A percentile compares a stretch with the other conserved stretches of the same genome.
These are phyloP conservation scores for Crypturellus tataupa DNA, from an alignment of 2,797 vertebrate genomes.

Conservation along the genomic window DNA sequence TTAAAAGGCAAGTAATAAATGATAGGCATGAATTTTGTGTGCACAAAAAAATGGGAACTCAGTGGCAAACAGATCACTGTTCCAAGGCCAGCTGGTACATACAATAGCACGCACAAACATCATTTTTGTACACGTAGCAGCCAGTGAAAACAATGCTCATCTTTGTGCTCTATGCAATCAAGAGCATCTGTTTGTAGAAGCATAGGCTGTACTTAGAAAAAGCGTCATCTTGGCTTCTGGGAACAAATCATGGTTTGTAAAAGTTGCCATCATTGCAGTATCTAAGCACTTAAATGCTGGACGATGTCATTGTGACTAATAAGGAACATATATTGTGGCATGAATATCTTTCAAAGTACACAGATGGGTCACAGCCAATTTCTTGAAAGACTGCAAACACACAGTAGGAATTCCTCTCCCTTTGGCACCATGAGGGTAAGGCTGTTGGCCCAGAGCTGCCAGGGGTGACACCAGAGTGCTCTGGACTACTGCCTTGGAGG, in stretches of 20 bases:
- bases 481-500: background rate
- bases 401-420: background rate
- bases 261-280: background rate
- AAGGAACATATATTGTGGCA: background rate
- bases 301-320: background rate
- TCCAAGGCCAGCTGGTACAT: background rate
- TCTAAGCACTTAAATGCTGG: background rate
- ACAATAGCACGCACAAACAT: background rate
- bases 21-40: background rate
- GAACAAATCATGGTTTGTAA: background rate
- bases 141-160: background rate
- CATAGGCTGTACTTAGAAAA: background rate
- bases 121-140: background rate
- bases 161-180: background rate
- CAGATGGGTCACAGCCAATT: background rate
- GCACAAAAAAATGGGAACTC: background rate
- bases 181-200: background rate
- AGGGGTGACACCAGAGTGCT: background rate
- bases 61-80: background rate
- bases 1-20: background rate
- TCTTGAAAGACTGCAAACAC: background rate
- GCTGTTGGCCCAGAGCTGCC: background rate
- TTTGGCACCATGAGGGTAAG: background rate
- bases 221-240: background rate
- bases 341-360: background rate